Conservation (phyloP, 2,113 vertebrate genomes). For the Alligator sinensis region DNA sequence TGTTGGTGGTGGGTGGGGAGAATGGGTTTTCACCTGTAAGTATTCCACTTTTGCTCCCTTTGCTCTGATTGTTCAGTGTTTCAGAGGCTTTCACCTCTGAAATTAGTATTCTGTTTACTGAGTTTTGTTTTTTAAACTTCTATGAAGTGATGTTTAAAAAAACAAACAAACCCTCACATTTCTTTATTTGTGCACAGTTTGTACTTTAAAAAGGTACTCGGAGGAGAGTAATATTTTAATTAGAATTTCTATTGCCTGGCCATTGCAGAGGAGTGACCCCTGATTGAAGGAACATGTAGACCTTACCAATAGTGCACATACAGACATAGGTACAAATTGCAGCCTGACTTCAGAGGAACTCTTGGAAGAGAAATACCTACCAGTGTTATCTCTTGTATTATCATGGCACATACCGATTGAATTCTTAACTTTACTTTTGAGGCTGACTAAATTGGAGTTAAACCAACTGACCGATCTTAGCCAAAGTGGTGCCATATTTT, state of each 20-base stretch:
- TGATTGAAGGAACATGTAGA: no score
- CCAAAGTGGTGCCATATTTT: not conserved
- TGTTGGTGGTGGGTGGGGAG: no score
- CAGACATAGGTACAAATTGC: no score
- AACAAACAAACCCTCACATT: not conserved
- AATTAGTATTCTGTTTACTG: not conserved
- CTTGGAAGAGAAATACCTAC: no score
- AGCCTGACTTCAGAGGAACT: no score
- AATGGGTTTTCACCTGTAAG: no score
- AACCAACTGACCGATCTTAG: not conserved
- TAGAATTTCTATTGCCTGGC: not conserved
- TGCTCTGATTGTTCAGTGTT: not conserved
- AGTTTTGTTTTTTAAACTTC: not conserved
- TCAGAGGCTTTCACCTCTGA: not conserved
- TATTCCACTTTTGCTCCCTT: not conserved
- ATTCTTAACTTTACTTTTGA: constrained; percentile 22
- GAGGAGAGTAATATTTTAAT: not conserved
- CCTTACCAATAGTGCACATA: no score
- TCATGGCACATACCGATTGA: not conserved
- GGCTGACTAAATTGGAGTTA: not conserved
- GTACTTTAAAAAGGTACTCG: not conserved
- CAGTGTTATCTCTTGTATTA: no score
- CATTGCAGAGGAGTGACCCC: no score
- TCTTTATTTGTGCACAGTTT: not conserved
- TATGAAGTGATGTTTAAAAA: not conserved